Evolutionary conservation across 2,888 invertebrate genomes (phyloP).

Genomic region (Hypercompe scribonia): DNA sequence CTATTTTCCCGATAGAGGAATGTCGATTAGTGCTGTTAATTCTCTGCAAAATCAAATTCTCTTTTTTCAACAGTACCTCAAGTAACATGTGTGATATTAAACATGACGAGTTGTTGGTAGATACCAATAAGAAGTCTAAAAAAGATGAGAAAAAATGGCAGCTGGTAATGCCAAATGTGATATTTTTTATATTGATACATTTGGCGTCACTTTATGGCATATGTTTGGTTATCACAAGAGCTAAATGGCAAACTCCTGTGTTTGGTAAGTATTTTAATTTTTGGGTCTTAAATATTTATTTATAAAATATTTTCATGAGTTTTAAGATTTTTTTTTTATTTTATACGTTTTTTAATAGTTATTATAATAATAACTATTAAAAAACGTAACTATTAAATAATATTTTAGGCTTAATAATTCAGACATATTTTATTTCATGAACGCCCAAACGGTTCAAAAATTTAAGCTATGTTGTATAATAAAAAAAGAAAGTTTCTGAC

Average conservation of each 20-base stretch:
- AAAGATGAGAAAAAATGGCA: background rate
- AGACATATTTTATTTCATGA: too few species aligned
- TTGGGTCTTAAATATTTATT: background rate
- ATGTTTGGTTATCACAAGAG: constrained; percentile 18
- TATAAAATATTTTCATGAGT: background rate
- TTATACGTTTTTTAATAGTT: too few species aligned
- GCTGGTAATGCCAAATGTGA: constrained; percentile 85
- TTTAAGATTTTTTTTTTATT: background rate
- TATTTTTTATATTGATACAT: constrained; percentile 82
- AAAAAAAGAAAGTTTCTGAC: too few species aligned
- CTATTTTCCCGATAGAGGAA: too few species aligned
- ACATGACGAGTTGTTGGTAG: background rate
- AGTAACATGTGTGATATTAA: background rate
- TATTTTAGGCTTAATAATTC: too few species aligned
- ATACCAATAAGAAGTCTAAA: background rate
- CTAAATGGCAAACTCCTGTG: constrained; percentile 22
- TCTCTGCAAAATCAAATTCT: background rate
- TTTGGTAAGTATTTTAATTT: constrained; percentile 14
- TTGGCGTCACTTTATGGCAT: constrained; percentile 16
- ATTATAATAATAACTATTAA: too few species aligned
- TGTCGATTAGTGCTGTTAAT: background rate
- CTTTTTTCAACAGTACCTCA: background rate
- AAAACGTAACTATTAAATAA: too few species aligned
- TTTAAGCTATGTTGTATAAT: too few species aligned
- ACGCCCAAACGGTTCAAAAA: too few species aligned